Percentiles rank a stretch among this genome's conserved stretches.
Evolutionary conservation across 1,140 invertebrate species (phyloP).

Genomic region (Marisa cornuarietis): DNA sequence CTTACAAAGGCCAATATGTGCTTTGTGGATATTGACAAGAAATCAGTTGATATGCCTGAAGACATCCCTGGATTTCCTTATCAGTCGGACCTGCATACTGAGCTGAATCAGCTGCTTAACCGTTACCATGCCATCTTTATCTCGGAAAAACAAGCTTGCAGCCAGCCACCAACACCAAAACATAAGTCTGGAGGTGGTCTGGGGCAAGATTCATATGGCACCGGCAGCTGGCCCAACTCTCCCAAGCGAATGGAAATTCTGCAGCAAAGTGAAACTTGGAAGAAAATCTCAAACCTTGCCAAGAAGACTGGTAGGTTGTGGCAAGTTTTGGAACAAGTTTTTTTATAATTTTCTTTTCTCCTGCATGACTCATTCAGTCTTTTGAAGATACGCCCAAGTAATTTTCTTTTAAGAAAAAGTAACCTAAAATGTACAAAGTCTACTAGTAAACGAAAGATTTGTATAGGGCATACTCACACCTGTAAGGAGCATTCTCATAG

Average conservation of each 20-base stretch:
- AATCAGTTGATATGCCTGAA: conserved; percentile 91
- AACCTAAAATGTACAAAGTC: too few species aligned
- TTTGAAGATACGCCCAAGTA: too few species aligned
- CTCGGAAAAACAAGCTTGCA: conserved; percentile 34
- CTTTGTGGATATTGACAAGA: conserved; percentile 95
- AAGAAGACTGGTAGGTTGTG: conserved; percentile 72
- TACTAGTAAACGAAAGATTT: too few species aligned
- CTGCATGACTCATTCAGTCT: too few species aligned
- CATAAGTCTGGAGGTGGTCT: conserved; percentile 19
- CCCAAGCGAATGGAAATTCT: conserved; percentile 64
- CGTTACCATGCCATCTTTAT: conserved; percentile 69
- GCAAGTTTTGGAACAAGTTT: too few species aligned
- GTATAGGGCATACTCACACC: too few species aligned
- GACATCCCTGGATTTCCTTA: conserved; percentile 94
- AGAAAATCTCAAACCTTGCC: conserved; percentile 81
- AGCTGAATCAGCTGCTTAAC: conserved; percentile 83
- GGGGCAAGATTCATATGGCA: conserved; percentile 10
- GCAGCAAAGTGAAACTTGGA: conserved; percentile 75
- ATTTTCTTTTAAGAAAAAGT: too few species aligned
- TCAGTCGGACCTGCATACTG: conserved; percentile 83
- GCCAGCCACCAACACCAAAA: conserved; percentile 35
- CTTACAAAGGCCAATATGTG: conserved; percentile 73
- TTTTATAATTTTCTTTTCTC: too few species aligned
- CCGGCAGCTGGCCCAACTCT: conserved; percentile 49
- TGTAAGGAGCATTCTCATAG: too few species aligned